A percentile compares a stretch with the other conserved stretches of the same genome.
These are phyloP conservation scores for Daubentonia madagascariensis DNA, from an alignment of 2,113 vertebrate genomes.

Conservation along the genomic window DNA sequence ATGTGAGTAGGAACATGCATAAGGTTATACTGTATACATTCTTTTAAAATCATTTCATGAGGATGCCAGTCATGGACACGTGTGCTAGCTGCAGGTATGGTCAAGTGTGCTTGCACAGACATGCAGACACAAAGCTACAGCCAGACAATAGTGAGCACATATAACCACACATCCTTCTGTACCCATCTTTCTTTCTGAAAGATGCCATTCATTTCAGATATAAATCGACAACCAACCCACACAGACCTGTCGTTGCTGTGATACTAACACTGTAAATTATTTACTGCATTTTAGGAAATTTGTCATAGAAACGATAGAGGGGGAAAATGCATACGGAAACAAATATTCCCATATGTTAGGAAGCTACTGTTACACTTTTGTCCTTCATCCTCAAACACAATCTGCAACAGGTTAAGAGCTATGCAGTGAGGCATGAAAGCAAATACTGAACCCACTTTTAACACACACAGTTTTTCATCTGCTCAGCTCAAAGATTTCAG, in stretches of 20 bases:
- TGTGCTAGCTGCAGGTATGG: background rate
- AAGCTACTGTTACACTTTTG: background rate
- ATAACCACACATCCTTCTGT: background rate
- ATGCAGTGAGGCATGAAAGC: background rate
- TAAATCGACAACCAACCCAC: conserved; percentile 48
- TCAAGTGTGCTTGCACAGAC: background rate
- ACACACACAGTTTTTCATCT: background rate
- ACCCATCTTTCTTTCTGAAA: conserved; percentile 50
- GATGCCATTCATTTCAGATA: conserved; percentile 61
- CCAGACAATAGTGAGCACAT: background rate
- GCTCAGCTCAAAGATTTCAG: conserved; percentile 6
- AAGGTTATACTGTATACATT: background rate
- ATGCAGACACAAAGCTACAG: background rate
- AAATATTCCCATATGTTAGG: conserved; percentile 14
- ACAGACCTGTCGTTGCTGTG: conserved; percentile 52
- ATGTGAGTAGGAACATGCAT: background rate
- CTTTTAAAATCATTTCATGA: background rate
- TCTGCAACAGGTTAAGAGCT: conserved; percentile 26
- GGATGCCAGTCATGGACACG: background rate
- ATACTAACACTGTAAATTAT: conserved; percentile 61
- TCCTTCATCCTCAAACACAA: background rate
- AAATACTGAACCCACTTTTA: background rate
- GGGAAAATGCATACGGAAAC: background rate
- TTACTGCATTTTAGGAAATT: conserved; percentile 52
- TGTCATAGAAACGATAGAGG: conserved; percentile 41